Percentiles rank a stretch among this genome's conserved stretches.
Conservation (phyloP, 2,888 invertebrate genomes). For the Caradrina clavipalpis region DNA sequence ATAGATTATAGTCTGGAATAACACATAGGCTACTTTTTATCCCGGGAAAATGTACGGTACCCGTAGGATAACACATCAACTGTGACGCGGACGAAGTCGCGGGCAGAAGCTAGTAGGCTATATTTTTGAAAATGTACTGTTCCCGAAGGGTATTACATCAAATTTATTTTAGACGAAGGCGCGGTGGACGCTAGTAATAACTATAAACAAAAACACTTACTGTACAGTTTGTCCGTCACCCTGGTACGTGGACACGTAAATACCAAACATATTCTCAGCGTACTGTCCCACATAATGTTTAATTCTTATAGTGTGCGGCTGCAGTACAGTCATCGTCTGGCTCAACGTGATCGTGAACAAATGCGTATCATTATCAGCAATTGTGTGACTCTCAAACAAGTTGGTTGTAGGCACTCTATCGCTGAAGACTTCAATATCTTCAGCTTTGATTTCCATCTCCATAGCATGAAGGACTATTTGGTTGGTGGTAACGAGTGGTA, state of each 20-base stretch:
- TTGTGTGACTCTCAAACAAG: conserved; percentile 63
- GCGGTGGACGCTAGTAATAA: no score
- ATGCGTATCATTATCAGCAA: conserved; percentile 82
- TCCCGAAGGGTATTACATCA: no score
- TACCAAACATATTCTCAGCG: conserved; percentile 91
- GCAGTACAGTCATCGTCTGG: conserved; percentile 72
- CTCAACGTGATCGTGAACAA: conserved; percentile 86
- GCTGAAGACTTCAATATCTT: conserved; percentile 65
- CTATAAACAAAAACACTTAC: conserved; percentile 73
- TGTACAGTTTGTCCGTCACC: conserved; percentile 62
- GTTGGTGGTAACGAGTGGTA: conserved; percentile 70
- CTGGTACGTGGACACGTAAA: conserved; percentile 91
- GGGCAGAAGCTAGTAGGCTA: no score
- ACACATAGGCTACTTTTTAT: no score
- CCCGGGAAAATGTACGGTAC: no score
- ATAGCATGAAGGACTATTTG: conserved; percentile 87
- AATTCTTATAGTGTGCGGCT: conserved; percentile 83
- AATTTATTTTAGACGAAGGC: no score
- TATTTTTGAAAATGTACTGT: no score
- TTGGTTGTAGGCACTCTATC: conserved; percentile 61
- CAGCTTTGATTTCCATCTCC: conserved; percentile 76
- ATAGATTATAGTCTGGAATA: no score
- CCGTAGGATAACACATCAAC: no score
- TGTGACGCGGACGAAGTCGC: no score
- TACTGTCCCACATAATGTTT: conserved; percentile 91